Base-by-base conservation (phyloP, 2,113 vertebrate genomes). In the Hystrix cristata region DNA sequence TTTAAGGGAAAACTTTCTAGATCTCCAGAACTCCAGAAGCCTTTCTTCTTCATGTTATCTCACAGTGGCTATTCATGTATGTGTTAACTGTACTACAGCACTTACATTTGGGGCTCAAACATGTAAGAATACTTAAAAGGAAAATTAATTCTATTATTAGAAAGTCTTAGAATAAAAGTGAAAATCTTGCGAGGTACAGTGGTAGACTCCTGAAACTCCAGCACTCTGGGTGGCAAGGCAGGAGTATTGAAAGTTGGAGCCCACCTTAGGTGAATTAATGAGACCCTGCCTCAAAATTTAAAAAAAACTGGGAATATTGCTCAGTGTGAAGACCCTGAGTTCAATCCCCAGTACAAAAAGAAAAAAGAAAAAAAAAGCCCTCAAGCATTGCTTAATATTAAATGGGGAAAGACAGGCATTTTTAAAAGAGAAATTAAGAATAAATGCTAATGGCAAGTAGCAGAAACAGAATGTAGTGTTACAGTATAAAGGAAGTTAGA, bases 401-500 rank as follows among this genome's bases (percentile, higher is more conserved):
- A 91, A 34, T 82, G 60, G 19, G 19, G 59, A 38, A 23, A 90
- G 18, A 53, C 19, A 7, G 71, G 2, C 10, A 7, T 65, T 48
- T 91, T 62, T 85, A 62, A 48, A 11, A 69, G n/a, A 21, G 93
- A 93, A 91, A 83, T 74, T 25, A 76, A 93, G 60, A 94, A 29
- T 74, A 69, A 60, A 81, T 89, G 31, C 7, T n/a, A 80, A 15
- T 76, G 29, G 46, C 65, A 90, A 91, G 29, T 65, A 82, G 43
- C 31, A 91, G 48, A 72, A 93, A 95, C 81, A 92, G 62, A 69
- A 51, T 72, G 27, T 76, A 53, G 25, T 86, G 29, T 93, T 34
- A 55, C 27, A 16, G 72, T 84, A 55, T 48, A 85, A 81, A 89
- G 12, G 55, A 90, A 67, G 90, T 51, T 43, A 67, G 59, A 38